Evolutionary conservation across 2,888 invertebrate genomes (phyloP).

Genomic region (Mechanitis messenoides): DNA sequence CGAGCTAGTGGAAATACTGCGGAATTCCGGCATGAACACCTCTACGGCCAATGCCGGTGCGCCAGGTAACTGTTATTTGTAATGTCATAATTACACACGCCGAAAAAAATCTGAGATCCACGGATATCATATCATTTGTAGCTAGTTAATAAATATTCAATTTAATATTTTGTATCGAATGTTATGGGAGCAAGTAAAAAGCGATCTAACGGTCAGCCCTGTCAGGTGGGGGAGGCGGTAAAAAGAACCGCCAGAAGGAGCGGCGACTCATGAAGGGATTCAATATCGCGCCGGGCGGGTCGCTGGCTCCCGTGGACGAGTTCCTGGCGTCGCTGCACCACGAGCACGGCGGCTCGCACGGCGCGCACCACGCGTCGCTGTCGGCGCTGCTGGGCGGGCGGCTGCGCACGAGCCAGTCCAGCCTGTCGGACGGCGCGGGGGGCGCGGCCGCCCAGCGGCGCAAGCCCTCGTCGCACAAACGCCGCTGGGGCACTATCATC

Average conservation of each 20-base stretch:
- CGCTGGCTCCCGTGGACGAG: slow-evolving; percentile 86
- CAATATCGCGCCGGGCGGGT: slow-evolving; percentile 86
- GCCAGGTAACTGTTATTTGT: slow-evolving; percentile 70
- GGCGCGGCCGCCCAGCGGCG: slow-evolving; percentile 57
- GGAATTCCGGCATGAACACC: slow-evolving; percentile 96
- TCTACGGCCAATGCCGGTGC: slow-evolving; percentile 89
- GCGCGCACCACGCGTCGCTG: slow-evolving; percentile 68
- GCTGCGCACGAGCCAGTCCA: slow-evolving; percentile 53
- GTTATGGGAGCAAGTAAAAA: slow-evolving; percentile 2
- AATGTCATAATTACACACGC: not conserved
- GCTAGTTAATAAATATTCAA: not conserved
- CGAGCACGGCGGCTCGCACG: slow-evolving; percentile 64
- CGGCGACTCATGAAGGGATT: slow-evolving; percentile 95
- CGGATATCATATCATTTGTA: not conserved
- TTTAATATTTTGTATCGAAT: too few relatives aligned
- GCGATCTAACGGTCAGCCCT: slow-evolving; percentile 12
- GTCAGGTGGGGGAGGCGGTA: slow-evolving; percentile 86
- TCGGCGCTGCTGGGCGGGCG: slow-evolving; percentile 81
- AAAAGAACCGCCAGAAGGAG: slow-evolving; percentile 95
- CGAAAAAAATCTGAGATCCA: too few relatives aligned
- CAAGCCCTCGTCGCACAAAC: slow-evolving; percentile 79
- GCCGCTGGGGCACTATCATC: slow-evolving; percentile 89
- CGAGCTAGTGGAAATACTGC: slow-evolving; percentile 96
- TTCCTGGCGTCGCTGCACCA: slow-evolving; percentile 85
- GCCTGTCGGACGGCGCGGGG: slow-evolving; percentile 52